phyloP scores from a whole-genome alignment of 2,113 vertebrate species.

The Aptenodytes forsteri region DNA sequence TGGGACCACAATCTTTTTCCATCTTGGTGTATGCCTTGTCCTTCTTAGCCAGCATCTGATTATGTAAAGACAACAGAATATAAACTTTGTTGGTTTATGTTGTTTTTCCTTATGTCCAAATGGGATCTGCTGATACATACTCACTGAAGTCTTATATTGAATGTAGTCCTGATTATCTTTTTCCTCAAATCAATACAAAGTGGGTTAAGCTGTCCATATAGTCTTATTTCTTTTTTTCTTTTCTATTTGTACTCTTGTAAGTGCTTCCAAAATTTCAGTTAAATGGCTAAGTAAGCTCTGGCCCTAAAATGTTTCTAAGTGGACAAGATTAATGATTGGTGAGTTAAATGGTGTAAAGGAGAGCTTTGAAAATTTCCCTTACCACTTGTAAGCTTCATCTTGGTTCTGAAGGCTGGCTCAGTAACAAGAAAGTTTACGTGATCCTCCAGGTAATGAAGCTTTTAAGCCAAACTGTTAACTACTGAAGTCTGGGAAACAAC shows the following conservation, averaged over 20 bases:
- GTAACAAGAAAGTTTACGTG: background rate
- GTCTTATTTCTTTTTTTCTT: background rate
- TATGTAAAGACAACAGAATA: background rate
- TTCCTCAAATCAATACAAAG: background rate
- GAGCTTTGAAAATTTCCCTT: background rate
- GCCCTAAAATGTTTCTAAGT: background rate
- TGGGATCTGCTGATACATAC: background rate
- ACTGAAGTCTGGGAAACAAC: background rate
- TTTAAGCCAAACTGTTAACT: background rate
- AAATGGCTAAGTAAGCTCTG: background rate
- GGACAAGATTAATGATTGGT: background rate
- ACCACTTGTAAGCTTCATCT: background rate
- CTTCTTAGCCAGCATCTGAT: background rate
- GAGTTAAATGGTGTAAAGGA: background rate
- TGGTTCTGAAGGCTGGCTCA: background rate
- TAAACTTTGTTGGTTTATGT: background rate
- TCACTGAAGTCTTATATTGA: background rate
- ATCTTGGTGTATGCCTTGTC: background rate
- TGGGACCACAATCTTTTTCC: background rate
- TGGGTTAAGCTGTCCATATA: background rate
- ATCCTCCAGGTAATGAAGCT: background rate
- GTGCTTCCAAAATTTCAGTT: background rate
- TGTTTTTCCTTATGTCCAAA: background rate
- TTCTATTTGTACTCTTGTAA: background rate
- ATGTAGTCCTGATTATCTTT: background rate